Evolutionary conservation across 2,888 invertebrate genomes (phyloP), one percentile per base, ranked within the genome.

Genomic region (Pristionchus fissidentatus): DNA sequence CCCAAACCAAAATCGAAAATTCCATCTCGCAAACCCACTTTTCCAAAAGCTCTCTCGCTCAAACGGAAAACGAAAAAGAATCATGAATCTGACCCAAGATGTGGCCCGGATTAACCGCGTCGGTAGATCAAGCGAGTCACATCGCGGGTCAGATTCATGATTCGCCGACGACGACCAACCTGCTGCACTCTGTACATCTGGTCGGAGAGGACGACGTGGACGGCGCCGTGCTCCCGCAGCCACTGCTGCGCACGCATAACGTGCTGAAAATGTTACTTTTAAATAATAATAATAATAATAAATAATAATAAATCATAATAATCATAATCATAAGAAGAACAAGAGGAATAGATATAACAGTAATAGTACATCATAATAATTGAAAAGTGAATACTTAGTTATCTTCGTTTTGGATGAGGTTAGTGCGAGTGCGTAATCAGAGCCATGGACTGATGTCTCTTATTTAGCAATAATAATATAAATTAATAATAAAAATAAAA

Each of bases 161-260:
- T 57, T 26, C 57, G 26, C 3, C 29, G 57, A 62, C 3, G 3
- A 22, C 8, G 29, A 15, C 57, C 19, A 3, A 85, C 86, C 86
- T 89, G 90, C 46, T 87, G 85, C 13, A 84, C 77, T 3, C 90
- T 85, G 60, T 85, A 87, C 87, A 90, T 89, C 62, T 89, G 89
- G 26, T 88, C 87, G 38, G 85, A 81, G 26, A 99, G 93, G 92
- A 95, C 95, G 60, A 98, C 93, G 90, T 95, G 95, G 15, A 96
- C 95, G 29, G 92, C 90, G n/a, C 85, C 85, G 19, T 94, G 94
- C 83, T 95, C 94, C 92, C 96, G 96, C 83, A 98, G 93, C 89
- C 95, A 94, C 83, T 95, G 93, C 92, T 96, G 97, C 84, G 96
- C 94, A 87, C 96, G 96, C 92, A 96, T 95, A 57, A 98, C 93